Base-by-base conservation (phyloP, 2,113 vertebrate species). In the Peromyscus leucopus region DNA sequence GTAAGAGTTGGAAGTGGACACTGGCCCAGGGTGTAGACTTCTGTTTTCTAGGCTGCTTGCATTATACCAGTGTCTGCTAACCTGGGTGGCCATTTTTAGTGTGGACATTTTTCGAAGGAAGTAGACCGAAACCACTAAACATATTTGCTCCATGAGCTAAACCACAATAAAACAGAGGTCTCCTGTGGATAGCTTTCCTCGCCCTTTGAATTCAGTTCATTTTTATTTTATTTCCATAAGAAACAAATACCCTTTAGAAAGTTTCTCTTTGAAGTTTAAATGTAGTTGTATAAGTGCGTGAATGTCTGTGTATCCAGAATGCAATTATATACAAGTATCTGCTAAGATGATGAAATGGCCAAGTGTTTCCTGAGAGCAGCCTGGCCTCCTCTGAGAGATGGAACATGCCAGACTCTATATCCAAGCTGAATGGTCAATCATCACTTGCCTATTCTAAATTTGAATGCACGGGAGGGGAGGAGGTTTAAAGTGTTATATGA, bases 121-220 rank as follows among this genome's bases (percentile, higher is more conserved):
- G 91, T 87, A 97, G n/a, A 94, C 59, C 88, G 0, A 97, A 95
- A 61, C 67, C 92, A 97, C 95, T 75, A 97, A 98, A 97, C 84
- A 97, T 98, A 97, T 98, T 98, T 98, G 96, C 46, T 97, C 89
- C 97, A 97, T 98, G 98, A 98, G 97, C 96, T 97, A 98, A 91
- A 88, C 59, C 92, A 98, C 95, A 97, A 98, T 97, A 98, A 98
- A 98, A 98, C 97, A 21, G 17, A 95, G 42, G 91, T 96, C 95
- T 96, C 97, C 91, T 96, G 89, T 97, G 79, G 80, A 96, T 97
- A 97, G 69, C 85, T 98, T 98, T 98, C 95, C 83, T 97, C 94
- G 91, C 97, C 72, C 93, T 95, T 97, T 89, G 97, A 98, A 97
- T 97, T 51, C 16, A 97, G 75, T 95, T 98, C 96, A 97, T 97